Conservation (phyloP, 2,113 vertebrate genomes). For the Neolamprologus modestus region DNA sequence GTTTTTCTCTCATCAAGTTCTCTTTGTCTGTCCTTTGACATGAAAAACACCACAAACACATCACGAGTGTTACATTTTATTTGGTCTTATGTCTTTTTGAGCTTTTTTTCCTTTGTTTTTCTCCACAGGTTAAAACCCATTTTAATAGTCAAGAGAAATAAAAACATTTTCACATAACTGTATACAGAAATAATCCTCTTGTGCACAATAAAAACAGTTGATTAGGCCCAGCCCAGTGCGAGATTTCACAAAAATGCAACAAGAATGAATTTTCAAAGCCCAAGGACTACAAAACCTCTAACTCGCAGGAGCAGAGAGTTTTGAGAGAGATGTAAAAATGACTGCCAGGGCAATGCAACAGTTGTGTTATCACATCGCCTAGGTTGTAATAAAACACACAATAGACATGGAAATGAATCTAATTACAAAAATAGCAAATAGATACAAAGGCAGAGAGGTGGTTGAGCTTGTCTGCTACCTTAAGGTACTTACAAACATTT, state of each 20-base stretch:
- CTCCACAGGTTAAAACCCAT: constrained; percentile 76
- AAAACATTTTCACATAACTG: constrained; percentile 64
- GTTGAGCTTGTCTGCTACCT: not conserved
- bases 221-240: constrained; percentile 78
- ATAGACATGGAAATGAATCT: constrained; percentile 31
- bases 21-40: not conserved
- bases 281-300: not conserved
- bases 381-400: constrained; percentile 25
- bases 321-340: constrained; percentile 26
- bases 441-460: constrained; percentile 29
- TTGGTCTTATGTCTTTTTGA: constrained; percentile 67
- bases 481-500: not conserved
- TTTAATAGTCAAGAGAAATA: constrained; percentile 62
- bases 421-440: constrained; percentile 38
- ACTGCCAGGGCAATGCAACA: constrained; percentile 22
- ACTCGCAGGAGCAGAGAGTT: constrained; percentile 14
- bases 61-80: constrained; percentile 71
- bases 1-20: not conserved
- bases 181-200: constrained; percentile 56
- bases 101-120: constrained; percentile 31
- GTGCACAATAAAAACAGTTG: constrained; percentile 58
- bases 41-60: not conserved
- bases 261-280: constrained; percentile 32
- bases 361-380: constrained; percentile 10
- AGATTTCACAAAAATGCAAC: constrained; percentile 60